Evolutionary conservation across 1,140 invertebrate species (phyloP).

Genomic region (Solenopsis fugax): DNA sequence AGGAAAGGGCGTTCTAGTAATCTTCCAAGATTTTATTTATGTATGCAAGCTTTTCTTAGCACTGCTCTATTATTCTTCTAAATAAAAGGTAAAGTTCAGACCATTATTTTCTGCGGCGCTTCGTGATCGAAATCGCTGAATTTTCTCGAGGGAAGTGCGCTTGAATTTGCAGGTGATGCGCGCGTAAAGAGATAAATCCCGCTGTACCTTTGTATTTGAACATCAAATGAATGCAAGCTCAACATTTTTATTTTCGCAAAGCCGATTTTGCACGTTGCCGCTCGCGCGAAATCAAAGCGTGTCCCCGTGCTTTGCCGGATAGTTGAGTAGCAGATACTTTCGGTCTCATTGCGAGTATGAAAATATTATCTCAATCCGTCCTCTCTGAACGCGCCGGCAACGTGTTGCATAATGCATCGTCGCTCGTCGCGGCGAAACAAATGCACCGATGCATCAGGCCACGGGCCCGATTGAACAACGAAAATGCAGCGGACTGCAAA

Average conservation of each 20-base stretch:
- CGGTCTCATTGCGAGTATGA: constrained; percentile 29
- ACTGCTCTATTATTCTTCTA: neutral
- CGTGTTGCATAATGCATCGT: constrained; percentile 59
- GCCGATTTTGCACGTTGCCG: constrained; percentile 17
- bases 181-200: neutral
- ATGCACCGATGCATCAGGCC: constrained; percentile 13
- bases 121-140: neutral
- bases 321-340: neutral
- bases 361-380: constrained; percentile 42
- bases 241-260: constrained; percentile 20
- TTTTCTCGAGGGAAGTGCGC: neutral
- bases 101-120: neutral
- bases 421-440: constrained; percentile 24
- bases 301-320: neutral
- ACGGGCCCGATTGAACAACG: constrained; percentile 29
- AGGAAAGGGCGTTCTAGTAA: neutral
- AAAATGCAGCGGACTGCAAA: constrained; percentile 28
- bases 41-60: neutral
- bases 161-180: neutral
- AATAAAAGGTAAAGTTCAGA: neutral
- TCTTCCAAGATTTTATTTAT: neutral
- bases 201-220: constrained; percentile 6
- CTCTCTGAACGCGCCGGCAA: neutral
- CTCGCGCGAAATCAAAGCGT: constrained; percentile 12
- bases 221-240: neutral